Base-by-base conservation (phyloP, 2,888 invertebrate species). In the Dysmachus trigonus region DNA sequence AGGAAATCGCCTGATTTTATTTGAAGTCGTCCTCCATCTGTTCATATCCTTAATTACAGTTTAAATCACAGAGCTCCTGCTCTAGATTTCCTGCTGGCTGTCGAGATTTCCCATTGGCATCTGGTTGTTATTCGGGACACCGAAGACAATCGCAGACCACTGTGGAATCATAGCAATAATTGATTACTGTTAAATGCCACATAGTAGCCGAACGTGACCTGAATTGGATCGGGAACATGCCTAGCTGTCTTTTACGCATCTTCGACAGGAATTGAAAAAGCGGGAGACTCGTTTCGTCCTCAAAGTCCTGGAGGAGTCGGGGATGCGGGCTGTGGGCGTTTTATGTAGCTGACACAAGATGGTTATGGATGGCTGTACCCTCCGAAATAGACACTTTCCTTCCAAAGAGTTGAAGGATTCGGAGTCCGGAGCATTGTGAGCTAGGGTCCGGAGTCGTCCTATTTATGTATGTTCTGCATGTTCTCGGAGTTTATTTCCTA, bases 131-230 rank as follows among this genome's bases (percentile, higher is more conserved):
- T 82, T 82, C 62, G 53, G 62, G 62, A 33, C 62, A 27, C 62
- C 35, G 22, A 35, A 33, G 35, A 53, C 62, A 82, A 62, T 62
- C 31, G 62, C 81, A 22, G 31, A 79, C 13, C 33, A 22, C 18
- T 33, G 81, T 33, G n/a, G 81, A 62, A 53, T 82, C 81, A 82
- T 82, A 53, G 81, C 53, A 82, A 82, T 82, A 82, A 82, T 82
- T 82, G 81, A 82, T 82, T 82, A 82, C 62, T 62, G 81, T 82
- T 82, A 82, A 82, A 82, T 82, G 81, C 81, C 81, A 82, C 81
- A 82, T 82, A 82, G 81, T 82, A 82, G 53, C 33, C 33, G 31
- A 62, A 82, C 62, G 81, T 82, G 81, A 82, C 81, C 62, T 33
- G 81, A 82, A 82, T 82, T 18, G 18, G 15, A 62, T 18, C n/a